A percentile compares a stretch with the other conserved stretches of the same genome.
phyloP scores from a whole-genome alignment of 1,140 invertebrate species.

The Ips typographus region DNA sequence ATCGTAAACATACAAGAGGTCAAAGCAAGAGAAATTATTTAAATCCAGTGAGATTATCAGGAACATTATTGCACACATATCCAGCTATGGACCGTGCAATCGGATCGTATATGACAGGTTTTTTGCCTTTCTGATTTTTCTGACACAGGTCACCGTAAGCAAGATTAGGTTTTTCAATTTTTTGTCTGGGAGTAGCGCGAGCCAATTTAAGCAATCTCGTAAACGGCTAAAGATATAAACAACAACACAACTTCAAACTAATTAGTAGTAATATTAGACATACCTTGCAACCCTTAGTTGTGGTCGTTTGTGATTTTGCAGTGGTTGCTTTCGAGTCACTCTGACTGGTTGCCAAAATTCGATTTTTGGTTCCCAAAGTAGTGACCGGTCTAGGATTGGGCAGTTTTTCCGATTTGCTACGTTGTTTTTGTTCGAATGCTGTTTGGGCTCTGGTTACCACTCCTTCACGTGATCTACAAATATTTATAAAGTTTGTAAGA shows the following conservation, averaged over 20 bases:
- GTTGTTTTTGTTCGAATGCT: conserved; percentile 8
- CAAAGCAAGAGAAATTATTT: conserved; percentile 8
- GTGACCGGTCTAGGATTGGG: conserved; percentile 8
- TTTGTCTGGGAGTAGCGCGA: conserved; percentile 10
- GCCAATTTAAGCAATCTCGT: conserved; percentile 13
- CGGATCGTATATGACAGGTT: conserved; percentile 43
- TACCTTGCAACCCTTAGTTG: neutral
- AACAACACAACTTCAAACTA: conserved; percentile 3
- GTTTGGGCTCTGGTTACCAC: neutral
- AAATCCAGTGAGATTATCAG: conserved; percentile 33
- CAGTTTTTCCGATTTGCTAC: conserved; percentile 21
- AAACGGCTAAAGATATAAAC: conserved; percentile 5
- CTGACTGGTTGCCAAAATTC: conserved; percentile 14
- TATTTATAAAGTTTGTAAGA: too few species aligned
- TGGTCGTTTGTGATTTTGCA: conserved; percentile 23
- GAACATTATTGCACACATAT: conserved; percentile 46
- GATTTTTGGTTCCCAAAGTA: neutral
- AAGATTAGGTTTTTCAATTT: conserved; percentile 14
- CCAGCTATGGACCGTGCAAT: conserved; percentile 49
- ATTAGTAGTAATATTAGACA: neutral
- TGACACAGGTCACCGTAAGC: conserved; percentile 21
- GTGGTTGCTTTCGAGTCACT: conserved; percentile 22
- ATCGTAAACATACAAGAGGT: too few species aligned
- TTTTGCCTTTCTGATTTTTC: conserved; percentile 26
- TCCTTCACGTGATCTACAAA: neutral